Base-by-base conservation (phyloP, 2,888 invertebrate genomes). In the Kuschelorhynchus macadamiae region DNA sequence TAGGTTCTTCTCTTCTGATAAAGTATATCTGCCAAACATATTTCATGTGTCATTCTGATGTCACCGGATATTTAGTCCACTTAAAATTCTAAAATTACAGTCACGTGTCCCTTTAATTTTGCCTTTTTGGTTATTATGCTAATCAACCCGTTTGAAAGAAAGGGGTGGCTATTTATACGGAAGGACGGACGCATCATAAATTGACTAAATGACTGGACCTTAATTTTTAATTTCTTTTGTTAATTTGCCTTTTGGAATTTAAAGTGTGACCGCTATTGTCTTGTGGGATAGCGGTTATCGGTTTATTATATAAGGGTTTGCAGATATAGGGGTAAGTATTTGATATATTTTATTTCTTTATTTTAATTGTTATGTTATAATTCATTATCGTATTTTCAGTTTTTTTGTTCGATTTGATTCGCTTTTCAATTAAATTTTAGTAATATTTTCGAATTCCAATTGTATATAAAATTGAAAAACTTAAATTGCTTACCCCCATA, bases 111-210 rank as follows among this genome's bases (percentile, higher is more conserved):
- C 7, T 32, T 63, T 63, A 53, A 44, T 63, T n/a, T 46, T 55
- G 55, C 46, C 46, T 46, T 46, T 53, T 63, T 55, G 20, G 44
- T 63, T 63, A 55, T 63, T 63, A 63, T 63, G 63, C 33, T 63
- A 63, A 63, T 63, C 20, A 3, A 33, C 14, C 32, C 20, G n/a
- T 49, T 36, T 21, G 12, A 12, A 36, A 18, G 18, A 2, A 46
- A 57, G 46, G 46, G 57, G 57, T 17, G 32, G 46, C 17, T 33
- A 14, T 49, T 32, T 44, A 32, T 30, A 49, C 8, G 14, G 16
- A 16, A 4, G 49, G 30, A 14, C 30, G 16, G 49, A 14, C 49
- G 14, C 30, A 18, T 36, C 9, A 59, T 47, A 36, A 47, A 59
- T 59, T 59, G n/a, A n/a, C 21, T 33, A 33, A 59, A 59, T 36